Percentiles rank a stretch among this genome's conserved stretches.
Conservation (phyloP, 2,888 invertebrate species). For the Acleris holmiana region DNA sequence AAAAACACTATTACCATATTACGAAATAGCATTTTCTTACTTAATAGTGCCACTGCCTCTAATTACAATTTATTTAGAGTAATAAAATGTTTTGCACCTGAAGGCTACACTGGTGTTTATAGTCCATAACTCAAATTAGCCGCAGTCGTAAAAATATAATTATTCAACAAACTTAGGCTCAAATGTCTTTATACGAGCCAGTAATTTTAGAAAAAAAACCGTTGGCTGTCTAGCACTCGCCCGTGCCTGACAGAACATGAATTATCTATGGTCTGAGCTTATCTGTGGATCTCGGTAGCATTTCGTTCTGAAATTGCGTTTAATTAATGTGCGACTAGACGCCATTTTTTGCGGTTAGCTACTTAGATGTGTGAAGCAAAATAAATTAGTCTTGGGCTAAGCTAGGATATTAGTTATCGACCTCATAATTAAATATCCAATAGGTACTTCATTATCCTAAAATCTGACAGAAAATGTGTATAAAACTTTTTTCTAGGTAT, state of each 20-base stretch:
- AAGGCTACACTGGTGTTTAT: conserved; percentile 10
- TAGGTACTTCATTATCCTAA: no score
- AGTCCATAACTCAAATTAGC: conserved; percentile 17
- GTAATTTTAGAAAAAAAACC: conserved; percentile 33
- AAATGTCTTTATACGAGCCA: conserved; percentile 21
- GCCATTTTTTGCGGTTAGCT: conserved; percentile 19
- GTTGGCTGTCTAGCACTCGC: conserved; percentile 34
- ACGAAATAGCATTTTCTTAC: conserved; percentile 17
- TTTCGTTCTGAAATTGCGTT: conserved; percentile 28
- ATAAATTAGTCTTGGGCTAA: conserved; percentile 6
- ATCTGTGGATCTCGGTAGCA: conserved; percentile 32
- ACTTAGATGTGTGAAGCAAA: conserved; percentile 15
- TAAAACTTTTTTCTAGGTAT: no score
- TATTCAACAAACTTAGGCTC: conserved; percentile 20
- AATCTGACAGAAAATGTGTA: no score
- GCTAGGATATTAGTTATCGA: not conserved
- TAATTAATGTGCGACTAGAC: conserved; percentile 28
- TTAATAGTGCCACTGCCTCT: conserved; percentile 16
- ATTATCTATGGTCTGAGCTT: conserved; percentile 36
- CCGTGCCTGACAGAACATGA: conserved; percentile 35
- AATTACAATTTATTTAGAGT: conserved; percentile 24
- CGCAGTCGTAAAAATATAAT: conserved; percentile 33
- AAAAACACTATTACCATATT: conserved; percentile 9
- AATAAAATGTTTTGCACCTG: conserved; percentile 31
- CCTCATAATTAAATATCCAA: not conserved